These are phyloP conservation scores for Coluber constrictor DNA, from an alignment of 2,797 vertebrate genomes.

Conservation along the genomic window DNA sequence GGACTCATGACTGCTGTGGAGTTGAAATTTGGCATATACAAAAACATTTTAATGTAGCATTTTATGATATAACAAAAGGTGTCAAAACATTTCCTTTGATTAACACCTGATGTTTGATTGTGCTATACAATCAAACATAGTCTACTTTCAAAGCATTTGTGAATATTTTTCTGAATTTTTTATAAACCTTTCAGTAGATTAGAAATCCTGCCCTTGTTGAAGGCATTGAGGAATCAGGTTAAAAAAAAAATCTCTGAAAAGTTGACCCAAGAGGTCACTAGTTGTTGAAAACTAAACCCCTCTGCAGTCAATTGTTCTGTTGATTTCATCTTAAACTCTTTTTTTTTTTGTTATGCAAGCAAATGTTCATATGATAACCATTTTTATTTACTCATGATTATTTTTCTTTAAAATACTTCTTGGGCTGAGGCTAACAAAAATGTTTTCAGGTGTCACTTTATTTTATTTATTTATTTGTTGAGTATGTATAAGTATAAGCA, in stretches of 20 bases:
- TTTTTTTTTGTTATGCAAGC: neutral
- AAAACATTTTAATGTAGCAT: neutral
- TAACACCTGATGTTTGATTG: neutral
- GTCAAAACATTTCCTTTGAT: neutral
- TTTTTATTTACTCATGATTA: neutral
- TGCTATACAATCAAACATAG: neutral
- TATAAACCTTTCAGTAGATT: neutral
- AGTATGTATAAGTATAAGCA: no score
- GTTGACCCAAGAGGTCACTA: neutral
- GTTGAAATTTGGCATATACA: neutral
- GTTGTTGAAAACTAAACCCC: neutral
- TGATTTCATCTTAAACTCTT: neutral
- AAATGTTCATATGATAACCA: neutral
- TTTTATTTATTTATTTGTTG: neutral
- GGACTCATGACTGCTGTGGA: neutral
- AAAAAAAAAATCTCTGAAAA: neutral
- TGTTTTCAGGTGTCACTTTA: neutral
- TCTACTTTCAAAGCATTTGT: neutral
- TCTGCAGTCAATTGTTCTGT: neutral
- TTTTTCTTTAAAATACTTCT: neutral
- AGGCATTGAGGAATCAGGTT: neutral
- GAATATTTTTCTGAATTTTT: neutral
- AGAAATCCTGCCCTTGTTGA: neutral
- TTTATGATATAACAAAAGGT: neutral
- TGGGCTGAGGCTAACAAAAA: neutral